These are phyloP conservation scores for Hypothenemus hampei DNA, from an alignment of 1,140 invertebrate species.

Conservation along the genomic window DNA sequence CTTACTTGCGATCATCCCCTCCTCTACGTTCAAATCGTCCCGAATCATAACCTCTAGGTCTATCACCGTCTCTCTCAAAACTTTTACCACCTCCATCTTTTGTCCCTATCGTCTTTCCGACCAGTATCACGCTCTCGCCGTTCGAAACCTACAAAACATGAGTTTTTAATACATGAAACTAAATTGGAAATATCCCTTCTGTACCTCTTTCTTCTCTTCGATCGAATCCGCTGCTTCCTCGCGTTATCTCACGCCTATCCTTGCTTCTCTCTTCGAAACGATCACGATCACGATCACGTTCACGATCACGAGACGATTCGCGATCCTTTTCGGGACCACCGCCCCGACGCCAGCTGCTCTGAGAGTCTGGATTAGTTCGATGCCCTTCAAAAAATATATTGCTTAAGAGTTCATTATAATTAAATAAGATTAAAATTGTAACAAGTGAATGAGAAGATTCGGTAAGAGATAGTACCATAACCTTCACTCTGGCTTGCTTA, in stretches of 20 bases:
- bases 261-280: neutral
- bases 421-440: neutral
- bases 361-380: constrained; percentile 4
- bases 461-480: neutral
- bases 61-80: neutral
- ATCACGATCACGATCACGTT: neutral
- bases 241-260: constrained; percentile 11
- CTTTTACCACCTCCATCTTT: neutral
- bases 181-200: neutral
- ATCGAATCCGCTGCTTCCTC: constrained; percentile 9
- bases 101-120: constrained; percentile 3
- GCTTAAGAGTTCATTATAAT: neutral
- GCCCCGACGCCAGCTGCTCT: neutral
- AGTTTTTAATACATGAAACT: constrained; percentile 1
- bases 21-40: constrained; percentile 2
- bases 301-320: neutral
- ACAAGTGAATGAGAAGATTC: neutral
- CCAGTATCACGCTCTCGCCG: constrained; percentile 5
- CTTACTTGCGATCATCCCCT: constrained; percentile 1
- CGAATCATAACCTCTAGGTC: constrained; percentile 1
- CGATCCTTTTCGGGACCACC: neutral
- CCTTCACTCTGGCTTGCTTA: neutral
- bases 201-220: constrained; percentile 9
- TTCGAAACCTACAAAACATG: constrained; percentile 6
- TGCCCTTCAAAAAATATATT: neutral